Conservation (phyloP, 2,888 invertebrate genomes). For the Galerucella nymphaeae region DNA sequence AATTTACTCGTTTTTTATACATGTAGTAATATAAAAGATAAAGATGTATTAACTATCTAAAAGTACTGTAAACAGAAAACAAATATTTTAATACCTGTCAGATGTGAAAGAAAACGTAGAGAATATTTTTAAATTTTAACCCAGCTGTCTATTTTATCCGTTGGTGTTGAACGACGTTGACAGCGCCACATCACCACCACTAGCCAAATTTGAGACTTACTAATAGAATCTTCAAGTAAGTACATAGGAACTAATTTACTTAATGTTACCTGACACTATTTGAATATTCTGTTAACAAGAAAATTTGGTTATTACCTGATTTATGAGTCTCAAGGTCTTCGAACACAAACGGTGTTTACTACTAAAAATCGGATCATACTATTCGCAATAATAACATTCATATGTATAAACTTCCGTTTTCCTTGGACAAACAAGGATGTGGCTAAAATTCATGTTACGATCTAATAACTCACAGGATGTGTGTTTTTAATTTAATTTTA, state of each 20-base stretch:
- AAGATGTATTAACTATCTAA: no score
- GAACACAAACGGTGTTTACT: constrained; percentile 15
- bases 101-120: no score
- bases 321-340: constrained; percentile 13
- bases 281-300: background rate
- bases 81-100: no score
- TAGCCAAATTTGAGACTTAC: no score
- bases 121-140: no score
- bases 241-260: background rate
- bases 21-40: no score
- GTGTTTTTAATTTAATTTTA: constrained; percentile 25
- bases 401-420: constrained; percentile 18
- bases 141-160: no score
- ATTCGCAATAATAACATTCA: constrained; percentile 14
- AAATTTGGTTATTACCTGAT: background rate
- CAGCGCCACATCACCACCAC: no score
- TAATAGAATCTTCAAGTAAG: background rate
- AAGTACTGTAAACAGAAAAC: no score
- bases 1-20: no score
- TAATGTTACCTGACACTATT: background rate
- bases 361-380: background rate
- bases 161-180: no score
- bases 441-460: constrained; percentile 20
- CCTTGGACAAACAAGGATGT: constrained; percentile 23
- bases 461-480: constrained; percentile 25